Percentiles rank a stretch among this genome's conserved stretches.
These are phyloP conservation scores for Prunella strophiata DNA, from an alignment of 2,797 vertebrate species.

Conservation along the genomic window DNA sequence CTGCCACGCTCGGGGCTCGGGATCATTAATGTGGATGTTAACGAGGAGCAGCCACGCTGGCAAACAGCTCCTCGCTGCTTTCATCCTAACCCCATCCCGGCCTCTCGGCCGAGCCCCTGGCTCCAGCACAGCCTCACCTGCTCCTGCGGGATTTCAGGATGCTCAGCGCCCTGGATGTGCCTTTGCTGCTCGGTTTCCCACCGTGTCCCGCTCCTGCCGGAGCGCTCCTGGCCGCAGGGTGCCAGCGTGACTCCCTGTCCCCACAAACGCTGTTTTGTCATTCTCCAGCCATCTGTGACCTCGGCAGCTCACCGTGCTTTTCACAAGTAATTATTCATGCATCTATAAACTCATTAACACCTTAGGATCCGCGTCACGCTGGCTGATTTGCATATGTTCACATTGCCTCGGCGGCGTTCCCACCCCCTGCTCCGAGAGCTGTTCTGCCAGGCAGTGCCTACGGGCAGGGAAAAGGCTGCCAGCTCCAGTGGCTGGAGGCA, in stretches of 20 bases:
- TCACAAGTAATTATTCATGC: conserved; percentile 51
- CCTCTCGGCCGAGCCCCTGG: neutral
- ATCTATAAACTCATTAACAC: conserved; percentile 53
- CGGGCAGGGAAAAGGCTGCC: neutral
- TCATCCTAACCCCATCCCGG: neutral
- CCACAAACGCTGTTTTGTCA: neutral
- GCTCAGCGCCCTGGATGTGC: neutral
- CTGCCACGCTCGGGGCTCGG: neutral
- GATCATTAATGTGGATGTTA: neutral
- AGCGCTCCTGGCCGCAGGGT: neutral
- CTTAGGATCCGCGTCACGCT: neutral
- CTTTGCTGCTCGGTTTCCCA: neutral
- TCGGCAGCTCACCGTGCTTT: conserved; percentile 1
- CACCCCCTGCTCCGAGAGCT: neutral
- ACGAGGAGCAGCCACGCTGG: neutral
- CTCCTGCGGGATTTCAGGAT: neutral
- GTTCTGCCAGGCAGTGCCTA: neutral
- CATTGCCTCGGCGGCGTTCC: neutral
- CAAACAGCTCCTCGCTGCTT: neutral
- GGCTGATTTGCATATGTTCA: conserved; percentile 37
- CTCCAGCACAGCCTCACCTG: neutral
- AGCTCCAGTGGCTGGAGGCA: neutral
- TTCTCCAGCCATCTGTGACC: conserved; percentile 47
- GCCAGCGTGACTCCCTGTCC: neutral
- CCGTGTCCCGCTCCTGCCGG: neutral